Percentiles rank a stretch among this genome's conserved stretches.
These are phyloP conservation scores for Sebastiscus tertius DNA, from an alignment of 2,797 vertebrate species.

Conservation along the genomic window DNA sequence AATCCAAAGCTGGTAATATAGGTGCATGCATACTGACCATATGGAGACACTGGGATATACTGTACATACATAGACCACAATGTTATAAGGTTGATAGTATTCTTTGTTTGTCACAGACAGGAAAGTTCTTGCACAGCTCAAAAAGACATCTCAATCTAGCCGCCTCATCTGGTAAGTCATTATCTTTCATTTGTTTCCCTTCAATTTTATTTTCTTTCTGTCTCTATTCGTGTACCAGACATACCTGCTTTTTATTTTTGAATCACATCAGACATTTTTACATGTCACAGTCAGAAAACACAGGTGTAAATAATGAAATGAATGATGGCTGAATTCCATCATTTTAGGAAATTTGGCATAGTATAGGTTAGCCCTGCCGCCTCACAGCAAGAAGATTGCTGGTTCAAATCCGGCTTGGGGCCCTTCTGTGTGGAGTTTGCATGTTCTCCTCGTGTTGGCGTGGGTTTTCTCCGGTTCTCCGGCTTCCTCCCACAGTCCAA, in stretches of 20 bases:
- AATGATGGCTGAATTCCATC: neutral
- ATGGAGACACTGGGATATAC: neutral
- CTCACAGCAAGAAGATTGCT: too few species aligned
- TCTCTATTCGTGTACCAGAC: neutral
- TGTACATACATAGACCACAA: neutral
- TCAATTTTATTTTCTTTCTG: neutral
- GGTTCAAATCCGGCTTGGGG: too few species aligned
- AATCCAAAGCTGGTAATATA: conserved; percentile 64
- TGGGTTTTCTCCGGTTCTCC: too few species aligned
- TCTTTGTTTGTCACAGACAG: conserved; percentile 62
- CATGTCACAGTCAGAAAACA: neutral
- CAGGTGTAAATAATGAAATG: neutral
- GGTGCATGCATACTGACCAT: conserved; percentile 13
- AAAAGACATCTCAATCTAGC: conserved; percentile 74
- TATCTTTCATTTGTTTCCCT: neutral
- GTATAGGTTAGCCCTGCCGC: too few species aligned
- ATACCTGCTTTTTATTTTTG: neutral
- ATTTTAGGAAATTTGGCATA: too few species aligned
- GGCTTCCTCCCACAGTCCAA: too few species aligned
- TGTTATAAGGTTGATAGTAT: neutral
- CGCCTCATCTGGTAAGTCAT: conserved; percentile 83
- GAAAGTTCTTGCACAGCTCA: conserved; percentile 75
- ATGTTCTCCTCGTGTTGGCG: too few species aligned
- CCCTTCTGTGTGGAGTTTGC: too few species aligned
- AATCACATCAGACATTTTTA: neutral